Evolutionary conservation across 2,113 vertebrate genomes (phyloP).

Genomic region (Ciconia boyciana): DNA sequence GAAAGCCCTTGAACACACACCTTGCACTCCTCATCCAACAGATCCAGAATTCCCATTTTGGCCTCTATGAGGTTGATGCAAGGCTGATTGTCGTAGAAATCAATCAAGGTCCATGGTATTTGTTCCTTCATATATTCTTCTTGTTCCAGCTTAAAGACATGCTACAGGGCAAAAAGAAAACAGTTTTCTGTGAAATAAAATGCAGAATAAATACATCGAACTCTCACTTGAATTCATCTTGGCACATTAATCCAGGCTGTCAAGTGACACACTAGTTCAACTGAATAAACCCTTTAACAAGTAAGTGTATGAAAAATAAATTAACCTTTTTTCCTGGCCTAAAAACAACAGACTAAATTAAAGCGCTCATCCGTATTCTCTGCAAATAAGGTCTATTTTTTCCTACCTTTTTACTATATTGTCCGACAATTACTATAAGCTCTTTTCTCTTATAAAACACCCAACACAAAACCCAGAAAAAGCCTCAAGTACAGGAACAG

Average conservation of each 20-base stretch:
- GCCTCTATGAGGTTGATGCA: conserved; percentile 99
- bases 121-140: conserved; percentile 99
- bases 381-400: background rate
- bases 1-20: conserved; percentile 62
- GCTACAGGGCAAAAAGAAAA: conserved; percentile 72
- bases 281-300: background rate
- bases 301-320: background rate
- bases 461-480: background rate
- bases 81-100: conserved; percentile 99
- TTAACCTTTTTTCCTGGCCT: conserved; percentile 1
- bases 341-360: conserved; percentile 5
- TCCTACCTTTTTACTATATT: background rate
- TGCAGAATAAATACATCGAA: background rate
- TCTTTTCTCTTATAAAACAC: background rate
- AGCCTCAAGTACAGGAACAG: background rate
- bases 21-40: conserved; percentile 96
- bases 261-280: background rate
- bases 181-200: conserved; percentile 23
- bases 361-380: background rate
- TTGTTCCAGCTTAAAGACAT: conserved; percentile 98
- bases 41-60: conserved; percentile 94
- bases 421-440: background rate
- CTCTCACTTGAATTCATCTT: background rate
- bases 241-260: background rate
- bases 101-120: conserved; percentile 98